Base-by-base conservation (phyloP, 2,113 vertebrate genomes). In the Hippoglossus stenolepis region DNA sequence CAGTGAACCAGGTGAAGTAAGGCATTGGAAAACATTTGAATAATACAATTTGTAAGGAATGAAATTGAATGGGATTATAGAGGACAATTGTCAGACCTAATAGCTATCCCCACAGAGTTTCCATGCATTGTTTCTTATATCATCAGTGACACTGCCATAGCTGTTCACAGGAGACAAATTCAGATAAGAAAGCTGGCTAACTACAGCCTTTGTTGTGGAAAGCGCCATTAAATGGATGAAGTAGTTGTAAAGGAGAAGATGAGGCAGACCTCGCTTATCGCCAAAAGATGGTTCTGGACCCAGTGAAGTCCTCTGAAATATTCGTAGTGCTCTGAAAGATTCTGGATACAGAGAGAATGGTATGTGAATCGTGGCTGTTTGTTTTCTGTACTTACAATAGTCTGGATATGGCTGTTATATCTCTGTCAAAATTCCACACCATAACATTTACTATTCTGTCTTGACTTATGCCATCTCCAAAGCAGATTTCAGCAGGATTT, bases 401-500 rank as follows among this genome's bases (percentile, higher is more conserved):
- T 40, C 4, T 40, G 4, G 10, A 10, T 17, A 23, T 2, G 1
- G 3, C 21, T 65, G n/a, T 9, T 43, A 20, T 24, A 14, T 26
- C 1, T 28, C 51, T 28, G 12, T 23, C n/a, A n/a, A n/a, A 56
- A n/a, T 58, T 68, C 2, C 2, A 43, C 71, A 62, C 63, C 73
- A 73, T n/a, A n/a, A n/a, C n/a, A n/a, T n/a, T n/a, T n/a, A n/a
- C n/a, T n/a, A n/a, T n/a, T n/a, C n/a, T n/a, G n/a, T n/a, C n/a
- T n/a, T n/a, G n/a, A n/a, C n/a, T n/a, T n/a, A n/a, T n/a, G n/a
- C n/a, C n/a, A n/a, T n/a, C n/a, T n/a, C n/a, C n/a, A n/a, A n/a
- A n/a, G 59, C 65, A 74, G 81, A 75, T 75, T n/a, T 60, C n/a
- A 83, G 31, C 60, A 83, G 9, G 70, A 79, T 56, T 78, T 78